Conservation (phyloP, 92 coral and sea anemone genomes). For the Pocillopora meandrina region DNA sequence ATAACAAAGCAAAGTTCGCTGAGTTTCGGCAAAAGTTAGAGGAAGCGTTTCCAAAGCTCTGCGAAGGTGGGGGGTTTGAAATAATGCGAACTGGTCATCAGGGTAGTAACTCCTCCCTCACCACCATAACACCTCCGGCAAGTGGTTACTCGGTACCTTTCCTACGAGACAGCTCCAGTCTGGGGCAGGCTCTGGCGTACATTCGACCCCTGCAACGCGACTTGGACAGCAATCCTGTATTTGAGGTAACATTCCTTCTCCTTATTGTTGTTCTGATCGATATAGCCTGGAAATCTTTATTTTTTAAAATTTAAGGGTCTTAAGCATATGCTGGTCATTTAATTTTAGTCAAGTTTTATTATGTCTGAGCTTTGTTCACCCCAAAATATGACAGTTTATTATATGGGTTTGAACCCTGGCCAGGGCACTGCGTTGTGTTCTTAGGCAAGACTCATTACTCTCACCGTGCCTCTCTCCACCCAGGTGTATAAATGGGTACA, state of each 20-base stretch:
- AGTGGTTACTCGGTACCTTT: slow-evolving; percentile 58
- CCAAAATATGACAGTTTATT: no score
- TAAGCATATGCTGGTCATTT: no score
- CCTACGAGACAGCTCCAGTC: slow-evolving; percentile 45
- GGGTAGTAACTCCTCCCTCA: slow-evolving; percentile 26
- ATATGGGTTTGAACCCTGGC: no score
- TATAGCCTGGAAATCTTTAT: slow-evolving; percentile 15
- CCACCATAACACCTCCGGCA: slow-evolving; percentile 42
- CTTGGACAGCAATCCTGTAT: slow-evolving; percentile 34
- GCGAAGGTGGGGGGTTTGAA: slow-evolving; percentile 50
- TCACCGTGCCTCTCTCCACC: no score
- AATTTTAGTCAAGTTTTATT: no score
- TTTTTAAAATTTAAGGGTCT: slow-evolving; percentile 3
- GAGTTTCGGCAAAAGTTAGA: slow-evolving; percentile 31
- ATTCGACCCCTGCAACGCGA: slow-evolving; percentile 50
- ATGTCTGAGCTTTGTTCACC: no score
- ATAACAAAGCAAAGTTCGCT: slow-evolving; percentile 43
- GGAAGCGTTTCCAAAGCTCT: slow-evolving; percentile 39
- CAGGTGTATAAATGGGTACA: no score
- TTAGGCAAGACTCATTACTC: no score
- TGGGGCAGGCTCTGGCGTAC: slow-evolving; percentile 59
- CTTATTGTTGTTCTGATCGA: slow-evolving; percentile 14
- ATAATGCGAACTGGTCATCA: slow-evolving; percentile 40
- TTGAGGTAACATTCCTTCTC: slow-evolving; percentile 29
- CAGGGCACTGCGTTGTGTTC: no score